Evolutionary conservation across 2,797 vertebrate genomes (phyloP).

Genomic region (Oryzias sinensis): DNA sequence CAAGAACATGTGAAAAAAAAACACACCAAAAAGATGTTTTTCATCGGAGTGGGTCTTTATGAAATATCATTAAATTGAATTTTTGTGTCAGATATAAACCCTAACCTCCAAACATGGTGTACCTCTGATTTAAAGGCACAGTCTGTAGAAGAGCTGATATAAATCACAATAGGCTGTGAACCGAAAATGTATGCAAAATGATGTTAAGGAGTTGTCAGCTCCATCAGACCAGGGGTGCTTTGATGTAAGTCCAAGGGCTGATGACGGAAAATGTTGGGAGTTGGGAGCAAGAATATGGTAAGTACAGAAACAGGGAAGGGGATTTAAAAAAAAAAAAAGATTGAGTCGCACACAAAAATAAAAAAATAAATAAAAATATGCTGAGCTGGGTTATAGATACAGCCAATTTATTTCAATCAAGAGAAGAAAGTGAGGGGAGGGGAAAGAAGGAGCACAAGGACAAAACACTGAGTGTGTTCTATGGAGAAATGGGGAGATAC

Average conservation of each 20-base stretch:
- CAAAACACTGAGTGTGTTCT: constrained; percentile 17
- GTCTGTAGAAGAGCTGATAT: constrained; percentile 1
- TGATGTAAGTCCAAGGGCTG: background rate
- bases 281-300: constrained; percentile 5
- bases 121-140: background rate
- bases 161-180: background rate
- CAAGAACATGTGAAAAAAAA: too few species aligned
- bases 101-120: background rate
- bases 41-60: too few species aligned
- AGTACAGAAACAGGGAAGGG: background rate
- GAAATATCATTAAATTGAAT: too few species aligned
- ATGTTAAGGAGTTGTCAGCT: background rate
- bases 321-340: constrained; percentile 12
- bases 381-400: constrained; percentile 46
- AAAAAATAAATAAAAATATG: constrained; percentile 29
- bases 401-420: constrained; percentile 50
- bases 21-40: too few species aligned
- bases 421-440: background rate
- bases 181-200: background rate
- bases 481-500: constrained; percentile 7
- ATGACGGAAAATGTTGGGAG: background rate
- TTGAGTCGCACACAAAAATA: constrained; percentile 31
- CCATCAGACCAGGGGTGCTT: background rate
- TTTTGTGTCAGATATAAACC: background rate
- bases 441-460: constrained; percentile 7